These are phyloP conservation scores for Notocelia uddmanniana DNA, from an alignment of 2,888 invertebrate genomes.

Conservation along the genomic window DNA sequence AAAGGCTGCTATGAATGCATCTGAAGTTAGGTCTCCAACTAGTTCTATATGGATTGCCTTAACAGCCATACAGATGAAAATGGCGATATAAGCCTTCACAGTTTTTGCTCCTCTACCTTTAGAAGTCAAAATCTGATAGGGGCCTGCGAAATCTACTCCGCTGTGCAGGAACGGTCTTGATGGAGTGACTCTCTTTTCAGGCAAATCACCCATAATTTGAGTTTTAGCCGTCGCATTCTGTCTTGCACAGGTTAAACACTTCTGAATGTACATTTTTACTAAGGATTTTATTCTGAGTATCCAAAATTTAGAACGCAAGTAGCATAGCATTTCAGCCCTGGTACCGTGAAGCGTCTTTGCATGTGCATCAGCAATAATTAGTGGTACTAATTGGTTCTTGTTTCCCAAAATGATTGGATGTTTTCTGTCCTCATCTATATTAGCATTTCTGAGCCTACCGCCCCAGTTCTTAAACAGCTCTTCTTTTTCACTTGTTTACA, in stretches of 20 bases:
- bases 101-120: constrained; percentile 22
- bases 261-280: neutral
- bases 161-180: constrained; percentile 19
- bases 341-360: too few relatives aligned
- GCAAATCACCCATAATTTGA: constrained; percentile 28
- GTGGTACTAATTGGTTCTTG: too few relatives aligned
- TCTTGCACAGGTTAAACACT: constrained; percentile 6
- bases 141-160: constrained; percentile 29
- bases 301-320: constrained; percentile 18
- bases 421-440: too few relatives aligned
- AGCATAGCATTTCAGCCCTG: constrained; percentile 7
- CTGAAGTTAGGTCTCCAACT: constrained; percentile 49
- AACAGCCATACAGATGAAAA: constrained; percentile 51
- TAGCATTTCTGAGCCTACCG: constrained; percentile 12
- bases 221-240: neutral
- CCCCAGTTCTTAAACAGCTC: neutral
- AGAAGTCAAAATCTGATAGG: neutral
- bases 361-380: too few relatives aligned
- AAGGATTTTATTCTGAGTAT: constrained; percentile 4
- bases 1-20: constrained; percentile 44
- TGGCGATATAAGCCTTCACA: constrained; percentile 17
- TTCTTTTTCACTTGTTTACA: constrained; percentile 6
- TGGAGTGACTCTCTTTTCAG: constrained; percentile 6
- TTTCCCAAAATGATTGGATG: too few relatives aligned
- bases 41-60: constrained; percentile 53